A percentile compares a stretch with the other conserved stretches of the same genome.
Evolutionary conservation across 2,888 invertebrate species (phyloP).

Genomic region (Eilema griseolum): DNA sequence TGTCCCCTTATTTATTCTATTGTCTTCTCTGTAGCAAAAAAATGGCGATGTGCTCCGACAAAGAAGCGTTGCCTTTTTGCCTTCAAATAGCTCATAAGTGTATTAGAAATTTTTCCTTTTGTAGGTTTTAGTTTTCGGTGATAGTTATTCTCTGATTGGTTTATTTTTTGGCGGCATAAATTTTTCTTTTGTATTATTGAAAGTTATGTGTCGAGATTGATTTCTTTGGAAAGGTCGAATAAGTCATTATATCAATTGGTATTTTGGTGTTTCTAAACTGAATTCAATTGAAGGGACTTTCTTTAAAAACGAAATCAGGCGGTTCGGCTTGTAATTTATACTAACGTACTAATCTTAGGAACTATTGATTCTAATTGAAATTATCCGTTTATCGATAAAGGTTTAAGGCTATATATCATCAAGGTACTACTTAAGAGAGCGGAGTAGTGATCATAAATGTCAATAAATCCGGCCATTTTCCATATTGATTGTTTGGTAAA

Average conservation of each 20-base stretch:
- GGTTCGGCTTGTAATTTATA: too few species aligned
- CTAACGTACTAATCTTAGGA: too few species aligned
- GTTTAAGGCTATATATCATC: too few species aligned
- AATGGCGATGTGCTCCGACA: slow-evolving; percentile 68
- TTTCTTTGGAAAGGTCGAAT: background rate
- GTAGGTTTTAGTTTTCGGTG: slow-evolving; percentile 70
- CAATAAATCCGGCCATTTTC: too few species aligned
- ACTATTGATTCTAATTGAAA: too few species aligned
- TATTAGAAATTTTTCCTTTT: slow-evolving; percentile 73
- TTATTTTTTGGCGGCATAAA: slow-evolving; percentile 38
- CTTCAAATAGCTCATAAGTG: slow-evolving; percentile 76
- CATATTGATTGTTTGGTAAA: too few species aligned
- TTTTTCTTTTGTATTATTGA: slow-evolving; percentile 31
- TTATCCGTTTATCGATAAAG: too few species aligned
- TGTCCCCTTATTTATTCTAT: slow-evolving; percentile 71
- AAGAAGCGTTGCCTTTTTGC: slow-evolving; percentile 78
- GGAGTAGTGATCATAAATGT: too few species aligned
- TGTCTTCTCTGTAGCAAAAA: slow-evolving; percentile 77
- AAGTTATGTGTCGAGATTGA: slow-evolving; percentile 19
- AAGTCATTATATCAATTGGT: background rate
- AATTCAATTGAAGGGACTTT: background rate
- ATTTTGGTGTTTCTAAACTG: background rate
- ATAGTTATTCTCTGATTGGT: slow-evolving; percentile 56
- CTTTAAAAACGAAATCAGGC: too few species aligned
- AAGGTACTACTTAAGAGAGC: too few species aligned